Percentiles rank a stretch among this genome's conserved stretches.
These are phyloP conservation scores for Tetramorium alpestre DNA, from an alignment of 1,140 invertebrate species.

Conservation along the genomic window DNA sequence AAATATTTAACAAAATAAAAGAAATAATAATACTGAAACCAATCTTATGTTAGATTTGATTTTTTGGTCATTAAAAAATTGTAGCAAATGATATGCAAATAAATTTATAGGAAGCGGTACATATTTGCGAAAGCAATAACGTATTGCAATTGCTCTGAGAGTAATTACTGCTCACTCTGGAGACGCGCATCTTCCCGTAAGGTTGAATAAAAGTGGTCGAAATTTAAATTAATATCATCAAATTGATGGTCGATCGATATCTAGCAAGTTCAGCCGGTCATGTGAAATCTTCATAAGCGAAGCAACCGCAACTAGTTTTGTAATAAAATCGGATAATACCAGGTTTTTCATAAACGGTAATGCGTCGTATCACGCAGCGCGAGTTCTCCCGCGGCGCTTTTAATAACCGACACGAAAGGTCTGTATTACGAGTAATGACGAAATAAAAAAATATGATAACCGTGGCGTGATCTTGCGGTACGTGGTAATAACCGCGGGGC, in stretches of 20 bases:
- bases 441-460: conserved; percentile 58
- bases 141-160: not conserved
- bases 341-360: conserved; percentile 49
- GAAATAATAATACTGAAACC: not conserved
- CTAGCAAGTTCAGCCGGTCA: not conserved
- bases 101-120: not conserved
- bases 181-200: not conserved
- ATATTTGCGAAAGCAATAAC: conserved; percentile 19
- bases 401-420: conserved; percentile 62
- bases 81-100: not conserved
- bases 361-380: conserved; percentile 49
- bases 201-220: not conserved
- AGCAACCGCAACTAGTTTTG: not conserved
- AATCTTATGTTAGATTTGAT: not conserved
- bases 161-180: conserved; percentile 15
- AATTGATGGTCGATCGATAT: conserved; percentile 11
- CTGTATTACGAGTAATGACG: conserved; percentile 57
- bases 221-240: conserved; percentile 9
- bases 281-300: conserved; percentile 1
- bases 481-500: conserved; percentile 46
- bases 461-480: conserved; percentile 50
- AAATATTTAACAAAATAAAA: not conserved
- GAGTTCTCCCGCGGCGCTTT: conserved; percentile 32
- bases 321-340: conserved; percentile 50
- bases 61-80: not conserved